A percentile compares a stretch with the other conserved stretches of the same genome.
phyloP scores from a whole-genome alignment of 2,797 vertebrate species.

The Fistularia tabacaria region DNA sequence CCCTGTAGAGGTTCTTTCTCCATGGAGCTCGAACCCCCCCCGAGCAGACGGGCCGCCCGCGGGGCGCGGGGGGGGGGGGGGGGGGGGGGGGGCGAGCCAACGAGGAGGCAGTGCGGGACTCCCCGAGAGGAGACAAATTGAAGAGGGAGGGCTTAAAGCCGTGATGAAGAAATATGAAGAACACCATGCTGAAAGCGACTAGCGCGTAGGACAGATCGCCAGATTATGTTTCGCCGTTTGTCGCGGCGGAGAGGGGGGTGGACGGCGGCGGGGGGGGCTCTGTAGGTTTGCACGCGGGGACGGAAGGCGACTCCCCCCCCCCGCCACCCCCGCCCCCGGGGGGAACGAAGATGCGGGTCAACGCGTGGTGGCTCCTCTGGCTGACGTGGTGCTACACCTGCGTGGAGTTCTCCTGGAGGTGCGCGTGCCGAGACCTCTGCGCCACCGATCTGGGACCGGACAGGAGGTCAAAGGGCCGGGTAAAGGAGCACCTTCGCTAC shows the following conservation, averaged over 20 bases:
- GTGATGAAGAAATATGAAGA: conserved; percentile 63
- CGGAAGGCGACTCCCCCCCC: background rate
- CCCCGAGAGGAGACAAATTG: conserved; percentile 46
- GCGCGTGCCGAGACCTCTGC: conserved; percentile 65
- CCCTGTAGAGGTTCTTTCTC: no score
- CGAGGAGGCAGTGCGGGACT: conserved; percentile 54
- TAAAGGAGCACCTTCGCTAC: conserved; percentile 59
- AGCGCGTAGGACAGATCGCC: conserved; percentile 45
- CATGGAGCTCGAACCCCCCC: no score
- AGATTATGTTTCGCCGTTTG: background rate
- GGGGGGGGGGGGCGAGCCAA: conserved; percentile 5
- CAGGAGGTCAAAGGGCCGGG: conserved; percentile 48
- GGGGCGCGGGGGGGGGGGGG: no score
- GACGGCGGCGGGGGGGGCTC: background rate
- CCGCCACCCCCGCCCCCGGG: no score
- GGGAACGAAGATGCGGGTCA: conserved; percentile 62
- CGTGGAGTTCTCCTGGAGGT: conserved; percentile 52
- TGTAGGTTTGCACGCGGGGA: conserved; percentile 21
- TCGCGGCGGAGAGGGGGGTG: background rate
- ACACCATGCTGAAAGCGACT: conserved; percentile 58
- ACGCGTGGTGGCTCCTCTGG: conserved; percentile 68
- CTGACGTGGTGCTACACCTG: conserved; percentile 61
- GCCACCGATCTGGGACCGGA: conserved; percentile 37
- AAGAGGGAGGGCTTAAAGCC: conserved; percentile 59
- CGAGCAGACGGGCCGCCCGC: no score